These are phyloP conservation scores for Enteromius unitaeniatus DNA, from an alignment of 2,797 vertebrate species.

Conservation along the genomic window DNA sequence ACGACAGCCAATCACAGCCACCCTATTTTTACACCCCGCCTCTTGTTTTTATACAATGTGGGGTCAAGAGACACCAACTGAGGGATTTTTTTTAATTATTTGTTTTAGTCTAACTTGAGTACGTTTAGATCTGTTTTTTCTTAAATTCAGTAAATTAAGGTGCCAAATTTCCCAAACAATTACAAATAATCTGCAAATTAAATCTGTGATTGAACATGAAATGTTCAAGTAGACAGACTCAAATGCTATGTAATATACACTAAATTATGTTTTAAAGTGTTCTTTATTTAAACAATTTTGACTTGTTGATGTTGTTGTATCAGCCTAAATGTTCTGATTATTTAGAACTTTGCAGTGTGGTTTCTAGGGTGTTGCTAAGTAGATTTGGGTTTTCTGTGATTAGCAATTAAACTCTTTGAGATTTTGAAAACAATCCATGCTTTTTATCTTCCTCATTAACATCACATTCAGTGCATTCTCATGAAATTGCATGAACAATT, in stretches of 20 bases:
- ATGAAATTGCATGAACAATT: not conserved
- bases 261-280: not conserved
- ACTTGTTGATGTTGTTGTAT: not conserved
- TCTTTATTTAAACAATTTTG: too few species aligned
- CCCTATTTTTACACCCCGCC: conserved; percentile 55
- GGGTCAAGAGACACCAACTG: conserved; percentile 17
- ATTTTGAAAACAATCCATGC: not conserved
- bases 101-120: conserved; percentile 1
- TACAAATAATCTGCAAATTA: not conserved
- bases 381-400: not conserved
- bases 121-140: not conserved
- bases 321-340: not conserved
- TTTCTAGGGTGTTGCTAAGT: not conserved
- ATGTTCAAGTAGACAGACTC: too few species aligned
- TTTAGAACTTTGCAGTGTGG: not conserved
- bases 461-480: not conserved
- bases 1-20: conserved; percentile 66
- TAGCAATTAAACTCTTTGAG: not conserved
- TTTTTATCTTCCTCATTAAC: not conserved
- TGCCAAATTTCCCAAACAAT: not conserved
- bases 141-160: not conserved
- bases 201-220: too few species aligned
- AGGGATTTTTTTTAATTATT: not conserved
- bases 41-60: conserved; percentile 42
- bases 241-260: too few species aligned